These are phyloP conservation scores for Heloderma charlesbogerti DNA, from an alignment of 2,113 vertebrate genomes.

Conservation along the genomic window DNA sequence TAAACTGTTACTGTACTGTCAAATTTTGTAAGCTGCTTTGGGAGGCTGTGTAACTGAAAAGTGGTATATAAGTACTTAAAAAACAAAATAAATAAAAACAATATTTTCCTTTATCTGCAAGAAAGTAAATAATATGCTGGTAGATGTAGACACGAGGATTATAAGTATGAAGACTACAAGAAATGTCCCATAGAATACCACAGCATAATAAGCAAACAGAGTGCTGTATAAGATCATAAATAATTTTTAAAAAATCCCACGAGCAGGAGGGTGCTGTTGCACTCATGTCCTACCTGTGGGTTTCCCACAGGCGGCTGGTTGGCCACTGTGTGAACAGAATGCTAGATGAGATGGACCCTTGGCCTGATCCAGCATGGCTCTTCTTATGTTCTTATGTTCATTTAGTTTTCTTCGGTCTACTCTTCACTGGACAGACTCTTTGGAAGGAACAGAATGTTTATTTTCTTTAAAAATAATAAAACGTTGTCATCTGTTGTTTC, in stretches of 20 bases:
- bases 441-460: no score
- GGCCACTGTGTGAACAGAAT: no score
- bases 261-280: no score
- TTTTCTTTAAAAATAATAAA: constrained; percentile 3
- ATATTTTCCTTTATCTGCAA: neutral
- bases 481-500: constrained; percentile 3
- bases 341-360: no score
- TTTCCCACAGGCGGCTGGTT: no score
- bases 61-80: neutral
- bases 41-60: neutral
- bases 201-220: neutral
- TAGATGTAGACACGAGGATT: neutral
- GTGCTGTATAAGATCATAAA: neutral
- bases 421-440: neutral
- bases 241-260: neutral
- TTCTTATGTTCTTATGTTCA: no score
- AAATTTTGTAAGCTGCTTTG: no score
- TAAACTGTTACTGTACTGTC: no score
- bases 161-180: neutral
- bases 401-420: neutral
- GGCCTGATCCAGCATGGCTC: no score
- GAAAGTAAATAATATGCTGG: neutral
- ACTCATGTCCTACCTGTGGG: no score
- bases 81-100: neutral
- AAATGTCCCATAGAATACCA: neutral